Evolutionary conservation across 30 jellyfish, hydroid and myxozoan species (phyloP).

Genomic region (Haliclystus octoradiatus): DNA sequence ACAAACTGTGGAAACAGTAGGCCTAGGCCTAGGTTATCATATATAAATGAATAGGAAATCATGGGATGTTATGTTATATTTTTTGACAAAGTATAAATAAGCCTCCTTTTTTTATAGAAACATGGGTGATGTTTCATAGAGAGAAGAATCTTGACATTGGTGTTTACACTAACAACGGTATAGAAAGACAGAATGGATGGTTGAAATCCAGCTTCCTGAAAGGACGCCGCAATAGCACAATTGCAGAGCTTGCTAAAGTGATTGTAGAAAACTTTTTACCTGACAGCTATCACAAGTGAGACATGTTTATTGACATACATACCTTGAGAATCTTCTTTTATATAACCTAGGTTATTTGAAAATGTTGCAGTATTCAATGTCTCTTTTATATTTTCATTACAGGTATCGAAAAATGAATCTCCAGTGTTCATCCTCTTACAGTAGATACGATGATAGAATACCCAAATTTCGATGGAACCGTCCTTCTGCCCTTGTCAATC

Average conservation of each 20-base stretch:
- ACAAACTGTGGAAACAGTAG: too few relatives aligned
- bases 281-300: slow-evolving; percentile 46
- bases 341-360: too few relatives aligned
- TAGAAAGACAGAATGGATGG: slow-evolving; percentile 38
- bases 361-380: too few relatives aligned
- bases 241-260: slow-evolving; percentile 24
- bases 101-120: not conserved
- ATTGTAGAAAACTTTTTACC: slow-evolving; percentile 26
- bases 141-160: slow-evolving; percentile 21
- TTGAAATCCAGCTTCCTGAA: slow-evolving; percentile 27
- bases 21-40: too few relatives aligned
- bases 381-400: not conserved
- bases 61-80: not conserved
- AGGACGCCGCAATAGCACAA: slow-evolving; percentile 12
- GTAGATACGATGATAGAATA: not conserved
- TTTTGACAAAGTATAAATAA: not conserved
- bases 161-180: slow-evolving; percentile 31
- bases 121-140: slow-evolving; percentile 28
- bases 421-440: not conserved
- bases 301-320: not conserved
- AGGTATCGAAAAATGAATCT: not conserved
- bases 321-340: too few relatives aligned
- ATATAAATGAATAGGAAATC: too few relatives aligned
- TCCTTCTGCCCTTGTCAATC: too few relatives aligned
- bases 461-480: not conserved